Evolutionary conservation across 2,797 vertebrate genomes (phyloP), one percentile per base, ranked within the genome.

Genomic region (Microtus californicus): DNA sequence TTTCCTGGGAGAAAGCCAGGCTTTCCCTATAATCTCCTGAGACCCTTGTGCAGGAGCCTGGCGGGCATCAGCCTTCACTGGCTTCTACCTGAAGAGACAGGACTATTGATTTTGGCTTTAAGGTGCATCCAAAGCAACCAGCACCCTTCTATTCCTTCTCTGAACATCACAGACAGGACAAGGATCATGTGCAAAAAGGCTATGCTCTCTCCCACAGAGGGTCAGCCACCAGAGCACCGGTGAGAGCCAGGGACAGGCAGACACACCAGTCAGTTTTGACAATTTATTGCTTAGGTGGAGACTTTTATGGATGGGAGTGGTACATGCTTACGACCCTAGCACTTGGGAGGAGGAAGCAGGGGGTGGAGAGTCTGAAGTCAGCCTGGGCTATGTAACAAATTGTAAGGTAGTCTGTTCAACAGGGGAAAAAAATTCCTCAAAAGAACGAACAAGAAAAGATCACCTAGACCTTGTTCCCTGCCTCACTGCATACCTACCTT

Each of bases 21-120:
- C 69, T 48, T 82, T 29, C 92, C 56, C 54, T 67, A 34, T 56
- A 63, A 56, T 85, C 43, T 92, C 77, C 61, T 10, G 85, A 78
- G 45, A 63, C 12, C 37, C 48, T 17, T 7, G 21, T 13, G 76
- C 89, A 87, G 93, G 89, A 45, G 8, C 59, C 48, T 12, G 0
- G 12, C 63, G 78, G 69, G 85, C 94, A 89, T 23, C 13, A 77
- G 87, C 76, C 97, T 97, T 97, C 91, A 91, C 48, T 43, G 48
- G 74, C 6, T 65, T 78, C 71, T 79, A 65, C 10, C 82, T 15
- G 80, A 76, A 76, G 78, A 97, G 34, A 93, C 34, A 27, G 76
- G 25, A 37, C 63, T 43, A 93, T 0, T 88, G 61, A 93, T 59
- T 86, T 83, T 29, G 27, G 48, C 17, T 83, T 96, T 77, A 88